Evolutionary conservation across 2,113 vertebrate species (phyloP).

Genomic region (Nerophis ophidion): DNA sequence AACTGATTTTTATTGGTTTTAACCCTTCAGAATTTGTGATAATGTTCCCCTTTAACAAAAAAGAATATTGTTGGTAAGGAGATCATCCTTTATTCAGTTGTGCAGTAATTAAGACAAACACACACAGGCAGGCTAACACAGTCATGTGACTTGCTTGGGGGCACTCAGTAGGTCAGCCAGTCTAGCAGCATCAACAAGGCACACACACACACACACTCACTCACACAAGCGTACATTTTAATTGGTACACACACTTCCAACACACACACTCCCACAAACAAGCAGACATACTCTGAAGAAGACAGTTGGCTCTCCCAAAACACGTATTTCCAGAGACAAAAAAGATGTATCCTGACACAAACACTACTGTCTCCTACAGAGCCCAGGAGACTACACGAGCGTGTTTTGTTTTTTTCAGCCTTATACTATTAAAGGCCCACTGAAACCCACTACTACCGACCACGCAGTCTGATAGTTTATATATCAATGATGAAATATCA

Average conservation of each 20-base stretch:
- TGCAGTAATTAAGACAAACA: constrained; percentile 32
- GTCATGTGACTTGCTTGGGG: constrained; percentile 53
- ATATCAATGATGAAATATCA: too few relatives aligned
- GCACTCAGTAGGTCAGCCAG: constrained; percentile 50
- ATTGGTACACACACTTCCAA: constrained; percentile 5
- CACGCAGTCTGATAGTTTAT: too few relatives aligned
- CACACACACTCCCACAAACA: not conserved
- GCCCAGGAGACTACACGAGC: too few relatives aligned
- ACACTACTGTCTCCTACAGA: constrained; percentile 5
- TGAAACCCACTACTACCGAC: too few relatives aligned
- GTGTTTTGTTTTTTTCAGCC: too few relatives aligned
- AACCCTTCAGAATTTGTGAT: too few relatives aligned
- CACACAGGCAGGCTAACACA: constrained; percentile 31
- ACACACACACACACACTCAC: not conserved
- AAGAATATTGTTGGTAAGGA: not conserved
- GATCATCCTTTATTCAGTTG: constrained; percentile 2
- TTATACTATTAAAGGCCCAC: too few relatives aligned
- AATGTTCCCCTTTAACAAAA: too few relatives aligned
- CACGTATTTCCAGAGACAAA: constrained; percentile 4
- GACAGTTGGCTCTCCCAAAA: constrained; percentile 10
- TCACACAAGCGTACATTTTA: not conserved
- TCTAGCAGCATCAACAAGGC: constrained; percentile 42
- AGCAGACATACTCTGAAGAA: constrained; percentile 3
- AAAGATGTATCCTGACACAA: constrained; percentile 10
- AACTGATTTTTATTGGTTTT: too few relatives aligned